phyloP scores from a whole-genome alignment of 92 coral and sea anemone genomes.

The Bergia puertoricense region DNA sequence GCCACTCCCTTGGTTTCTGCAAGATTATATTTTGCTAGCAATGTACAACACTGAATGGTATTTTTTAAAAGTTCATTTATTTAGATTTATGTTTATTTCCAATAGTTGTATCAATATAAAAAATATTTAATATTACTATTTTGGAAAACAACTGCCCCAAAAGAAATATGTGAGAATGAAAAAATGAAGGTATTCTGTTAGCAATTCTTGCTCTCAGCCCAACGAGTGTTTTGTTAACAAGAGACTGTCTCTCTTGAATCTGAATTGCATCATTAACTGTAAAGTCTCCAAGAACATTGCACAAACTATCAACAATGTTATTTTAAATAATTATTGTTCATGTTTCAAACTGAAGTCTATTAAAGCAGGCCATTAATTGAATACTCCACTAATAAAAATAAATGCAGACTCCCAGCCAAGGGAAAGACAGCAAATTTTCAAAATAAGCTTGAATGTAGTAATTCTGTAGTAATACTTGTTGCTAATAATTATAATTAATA shows the following conservation, averaged over 20 bases:
- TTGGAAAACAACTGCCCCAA: background rate
- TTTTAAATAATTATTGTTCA: too few relatives aligned
- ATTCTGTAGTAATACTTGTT: background rate
- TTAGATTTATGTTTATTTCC: background rate
- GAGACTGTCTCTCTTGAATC: too few relatives aligned
- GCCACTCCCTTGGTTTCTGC: background rate
- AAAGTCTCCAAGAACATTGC: too few relatives aligned
- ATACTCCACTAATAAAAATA: background rate
- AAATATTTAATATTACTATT: too few relatives aligned
- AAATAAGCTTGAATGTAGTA: background rate
- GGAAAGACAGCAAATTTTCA: background rate
- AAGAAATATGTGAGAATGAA: background rate
- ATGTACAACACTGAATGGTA: background rate
- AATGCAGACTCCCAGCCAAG: background rate
- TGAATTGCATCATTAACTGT: background rate
- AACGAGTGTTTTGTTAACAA: background rate
- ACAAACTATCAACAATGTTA: background rate
- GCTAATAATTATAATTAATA: too few relatives aligned
- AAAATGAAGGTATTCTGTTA: background rate
- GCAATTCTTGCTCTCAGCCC: background rate
- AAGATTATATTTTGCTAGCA: too few relatives aligned
- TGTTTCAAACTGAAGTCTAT: background rate
- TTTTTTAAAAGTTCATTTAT: too few relatives aligned
- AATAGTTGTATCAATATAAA: background rate
- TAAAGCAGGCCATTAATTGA: too few relatives aligned